Evolutionary conservation across 1,140 invertebrate genomes (phyloP).

Genomic region (Andrena cerasifolii): DNA sequence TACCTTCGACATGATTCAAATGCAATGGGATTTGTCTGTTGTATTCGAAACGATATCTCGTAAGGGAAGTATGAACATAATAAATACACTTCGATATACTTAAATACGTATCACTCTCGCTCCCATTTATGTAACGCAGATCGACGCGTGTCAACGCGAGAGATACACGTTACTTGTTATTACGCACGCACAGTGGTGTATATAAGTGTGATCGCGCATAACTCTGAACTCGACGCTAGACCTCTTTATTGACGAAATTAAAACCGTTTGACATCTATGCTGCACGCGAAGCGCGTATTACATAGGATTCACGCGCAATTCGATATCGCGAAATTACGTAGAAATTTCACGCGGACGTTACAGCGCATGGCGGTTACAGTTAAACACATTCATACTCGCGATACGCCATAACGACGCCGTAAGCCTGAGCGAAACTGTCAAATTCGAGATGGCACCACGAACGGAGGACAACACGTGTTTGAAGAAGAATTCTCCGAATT

Average conservation of each 20-base stretch:
- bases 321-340: neutral
- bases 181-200: too few species aligned
- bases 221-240: neutral
- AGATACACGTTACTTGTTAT: neutral
- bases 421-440: constrained; percentile 17
- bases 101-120: too few species aligned
- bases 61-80: too few species aligned
- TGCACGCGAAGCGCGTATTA: neutral
- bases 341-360: too few species aligned
- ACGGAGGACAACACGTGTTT: constrained; percentile 22
- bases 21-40: neutral
- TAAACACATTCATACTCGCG: too few species aligned
- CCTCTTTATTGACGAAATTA: neutral
- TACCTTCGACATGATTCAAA: constrained; percentile 50
- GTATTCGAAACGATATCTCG: too few species aligned
- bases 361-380: too few species aligned
- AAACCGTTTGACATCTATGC: neutral
- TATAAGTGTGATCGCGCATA: neutral
- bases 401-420: too few species aligned
- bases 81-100: too few species aligned
- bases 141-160: neutral
- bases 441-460: constrained; percentile 32
- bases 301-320: neutral
- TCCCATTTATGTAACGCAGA: neutral
- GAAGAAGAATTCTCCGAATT: constrained; percentile 20